A percentile compares a stretch with the other conserved stretches of the same genome.
Conservation (phyloP, 2,888 invertebrate species). For the Phragmatobia fuliginosa region DNA sequence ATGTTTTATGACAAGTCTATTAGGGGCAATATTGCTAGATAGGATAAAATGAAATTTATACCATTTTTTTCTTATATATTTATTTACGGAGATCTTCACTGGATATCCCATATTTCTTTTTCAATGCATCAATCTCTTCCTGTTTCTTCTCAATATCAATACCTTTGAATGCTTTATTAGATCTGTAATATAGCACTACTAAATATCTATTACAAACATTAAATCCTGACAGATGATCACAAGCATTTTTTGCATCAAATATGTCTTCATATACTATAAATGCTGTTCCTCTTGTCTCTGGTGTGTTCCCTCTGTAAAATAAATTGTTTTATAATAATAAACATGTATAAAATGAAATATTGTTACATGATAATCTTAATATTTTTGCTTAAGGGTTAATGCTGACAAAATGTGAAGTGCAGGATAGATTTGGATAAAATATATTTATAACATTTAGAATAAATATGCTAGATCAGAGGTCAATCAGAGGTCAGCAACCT, state of each 20-base stretch:
- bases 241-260: constrained; percentile 99
- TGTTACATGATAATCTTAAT: too few relatives aligned
- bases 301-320: constrained; percentile 95
- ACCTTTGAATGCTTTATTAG: constrained; percentile 98
- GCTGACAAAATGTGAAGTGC: too few relatives aligned
- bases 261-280: constrained; percentile 99
- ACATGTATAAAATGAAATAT: too few relatives aligned
- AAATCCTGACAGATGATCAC: constrained; percentile 99
- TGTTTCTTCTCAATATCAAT: constrained; percentile 98
- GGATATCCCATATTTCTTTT: constrained; percentile 96
- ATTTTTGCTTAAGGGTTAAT: too few relatives aligned
- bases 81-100: constrained; percentile 84
- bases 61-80: constrained; percentile 22
- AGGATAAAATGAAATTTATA: not conserved
- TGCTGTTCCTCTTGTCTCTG: constrained; percentile 99
- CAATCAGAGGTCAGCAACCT: too few relatives aligned
- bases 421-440: too few relatives aligned
- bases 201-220: constrained; percentile 99
- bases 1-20: not conserved
- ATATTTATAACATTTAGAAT: too few relatives aligned
- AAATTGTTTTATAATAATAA: not conserved
- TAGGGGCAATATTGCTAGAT: not conserved
- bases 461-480: too few relatives aligned
- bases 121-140: constrained; percentile 97
- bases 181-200: constrained; percentile 99